These are phyloP conservation scores for Colossoma macropomum DNA, from an alignment of 2,113 vertebrate species.

Conservation along the genomic window DNA sequence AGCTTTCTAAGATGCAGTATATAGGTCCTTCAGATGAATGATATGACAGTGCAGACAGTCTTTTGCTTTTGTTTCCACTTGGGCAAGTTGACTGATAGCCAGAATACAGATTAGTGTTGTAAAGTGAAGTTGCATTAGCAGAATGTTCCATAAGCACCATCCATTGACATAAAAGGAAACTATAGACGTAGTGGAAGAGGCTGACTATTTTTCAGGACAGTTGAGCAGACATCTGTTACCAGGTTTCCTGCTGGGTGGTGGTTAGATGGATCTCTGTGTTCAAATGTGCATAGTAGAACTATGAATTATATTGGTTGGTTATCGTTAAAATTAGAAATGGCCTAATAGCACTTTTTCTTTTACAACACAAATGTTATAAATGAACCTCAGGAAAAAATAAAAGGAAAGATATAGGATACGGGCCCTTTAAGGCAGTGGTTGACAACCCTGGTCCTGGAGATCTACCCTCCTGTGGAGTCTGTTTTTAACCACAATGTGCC, in stretches of 20 bases:
- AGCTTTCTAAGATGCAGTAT: slow-evolving; percentile 7
- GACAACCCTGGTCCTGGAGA: too few relatives aligned
- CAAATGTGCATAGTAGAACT: too few relatives aligned
- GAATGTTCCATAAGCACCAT: slow-evolving; percentile 7
- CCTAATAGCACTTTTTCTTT: too few relatives aligned
- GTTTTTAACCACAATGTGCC: too few relatives aligned
- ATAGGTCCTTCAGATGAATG: neutral
- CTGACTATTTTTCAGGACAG: neutral
- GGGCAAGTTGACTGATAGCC: neutral
- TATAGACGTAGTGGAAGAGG: neutral
- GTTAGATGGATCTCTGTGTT: neutral
- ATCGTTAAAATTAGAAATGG: too few relatives aligned
- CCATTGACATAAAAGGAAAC: neutral
- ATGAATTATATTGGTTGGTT: neutral
- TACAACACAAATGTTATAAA: too few relatives aligned
- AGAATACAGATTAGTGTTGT: slow-evolving; percentile 6
- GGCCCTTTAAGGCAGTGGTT: too few relatives aligned
- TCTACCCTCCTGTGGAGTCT: too few relatives aligned
- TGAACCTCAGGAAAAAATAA: too few relatives aligned
- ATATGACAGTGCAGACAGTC: neutral
- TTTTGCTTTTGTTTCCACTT: slow-evolving; percentile 7
- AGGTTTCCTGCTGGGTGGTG: slow-evolving; percentile 4
- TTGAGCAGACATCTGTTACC: neutral
- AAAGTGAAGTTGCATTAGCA: slow-evolving; percentile 17
- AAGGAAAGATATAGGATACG: too few relatives aligned